Evolutionary conservation across 2,888 invertebrate species (phyloP).

Genomic region (Thymelicus lineola): DNA sequence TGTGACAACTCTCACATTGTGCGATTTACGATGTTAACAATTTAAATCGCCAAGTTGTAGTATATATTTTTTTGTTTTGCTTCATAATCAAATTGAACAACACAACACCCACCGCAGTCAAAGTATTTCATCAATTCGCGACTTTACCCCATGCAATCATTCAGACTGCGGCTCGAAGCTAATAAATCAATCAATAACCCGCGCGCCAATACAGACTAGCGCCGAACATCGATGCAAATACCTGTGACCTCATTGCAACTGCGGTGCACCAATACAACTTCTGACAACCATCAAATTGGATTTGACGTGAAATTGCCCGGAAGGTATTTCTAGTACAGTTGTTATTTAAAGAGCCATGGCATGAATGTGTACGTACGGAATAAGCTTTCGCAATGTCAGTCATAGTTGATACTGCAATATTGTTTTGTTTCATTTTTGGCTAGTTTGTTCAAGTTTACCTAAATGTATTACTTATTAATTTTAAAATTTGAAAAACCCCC

Average conservation of each 20-base stretch:
- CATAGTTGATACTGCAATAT: background rate
- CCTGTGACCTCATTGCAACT: constrained; percentile 6
- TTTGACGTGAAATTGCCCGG: background rate
- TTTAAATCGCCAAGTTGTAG: too few relatives aligned
- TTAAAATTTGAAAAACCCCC: too few relatives aligned
- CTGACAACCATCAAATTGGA: background rate
- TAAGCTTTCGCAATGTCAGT: background rate
- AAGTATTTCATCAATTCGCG: too few relatives aligned
- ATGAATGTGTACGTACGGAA: background rate
- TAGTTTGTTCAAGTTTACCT: too few relatives aligned
- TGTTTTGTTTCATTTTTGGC: background rate
- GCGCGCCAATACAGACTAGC: background rate
- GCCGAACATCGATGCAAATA: constrained; percentile 5
- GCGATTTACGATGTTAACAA: too few relatives aligned
- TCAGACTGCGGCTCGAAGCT: background rate
- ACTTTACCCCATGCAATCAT: background rate
- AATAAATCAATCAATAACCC: constrained; percentile 9
- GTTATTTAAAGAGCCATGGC: background rate
- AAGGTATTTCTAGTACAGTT: background rate
- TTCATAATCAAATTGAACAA: background rate
- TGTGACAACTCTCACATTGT: too few relatives aligned
- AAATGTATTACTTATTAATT: too few relatives aligned
- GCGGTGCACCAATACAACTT: background rate
- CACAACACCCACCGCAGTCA: too few relatives aligned
- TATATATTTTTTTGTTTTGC: too few relatives aligned